Percentiles rank a stretch among this genome's conserved stretches.
These are phyloP conservation scores for Drosophila pruinosa DNA, from an alignment of 1,140 invertebrate species.

Conservation along the genomic window DNA sequence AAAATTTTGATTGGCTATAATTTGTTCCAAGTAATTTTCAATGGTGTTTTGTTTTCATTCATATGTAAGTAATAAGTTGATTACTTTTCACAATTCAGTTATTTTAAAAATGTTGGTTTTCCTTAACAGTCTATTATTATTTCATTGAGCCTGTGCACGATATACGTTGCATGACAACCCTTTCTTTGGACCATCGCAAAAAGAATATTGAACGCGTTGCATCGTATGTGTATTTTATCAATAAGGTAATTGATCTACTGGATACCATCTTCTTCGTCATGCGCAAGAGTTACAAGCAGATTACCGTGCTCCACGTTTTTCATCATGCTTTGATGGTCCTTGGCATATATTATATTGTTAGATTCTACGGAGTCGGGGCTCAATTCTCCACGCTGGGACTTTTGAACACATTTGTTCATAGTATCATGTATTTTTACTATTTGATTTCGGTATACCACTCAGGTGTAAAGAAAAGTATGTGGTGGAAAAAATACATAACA, in stretches of 20 bases:
- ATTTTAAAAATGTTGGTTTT: neutral
- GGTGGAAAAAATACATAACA: slow-evolving; percentile 32
- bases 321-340: slow-evolving; percentile 5
- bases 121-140: neutral
- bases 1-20: slow-evolving; percentile 88
- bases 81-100: neutral
- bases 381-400: neutral
- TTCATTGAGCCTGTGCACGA: neutral
- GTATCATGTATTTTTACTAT: slow-evolving; percentile 22
- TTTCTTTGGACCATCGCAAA: neutral
- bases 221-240: slow-evolving; percentile 13
- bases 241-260: slow-evolving; percentile 22
- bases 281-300: too few species aligned
- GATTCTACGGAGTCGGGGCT: slow-evolving; percentile 9
- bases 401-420: neutral
- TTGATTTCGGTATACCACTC: neutral
- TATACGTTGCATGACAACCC: slow-evolving; percentile 3
- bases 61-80: neutral
- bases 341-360: neutral
- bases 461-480: neutral
- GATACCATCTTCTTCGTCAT: slow-evolving; percentile 32
- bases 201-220: neutral
- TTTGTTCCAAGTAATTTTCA: slow-evolving; percentile 17
- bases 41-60: neutral
- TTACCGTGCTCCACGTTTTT: too few species aligned